Percentiles rank a stretch among this genome's conserved stretches.
phyloP scores from a whole-genome alignment of 2,113 vertebrate genomes.

The Pomatorhinus ruficollis region DNA sequence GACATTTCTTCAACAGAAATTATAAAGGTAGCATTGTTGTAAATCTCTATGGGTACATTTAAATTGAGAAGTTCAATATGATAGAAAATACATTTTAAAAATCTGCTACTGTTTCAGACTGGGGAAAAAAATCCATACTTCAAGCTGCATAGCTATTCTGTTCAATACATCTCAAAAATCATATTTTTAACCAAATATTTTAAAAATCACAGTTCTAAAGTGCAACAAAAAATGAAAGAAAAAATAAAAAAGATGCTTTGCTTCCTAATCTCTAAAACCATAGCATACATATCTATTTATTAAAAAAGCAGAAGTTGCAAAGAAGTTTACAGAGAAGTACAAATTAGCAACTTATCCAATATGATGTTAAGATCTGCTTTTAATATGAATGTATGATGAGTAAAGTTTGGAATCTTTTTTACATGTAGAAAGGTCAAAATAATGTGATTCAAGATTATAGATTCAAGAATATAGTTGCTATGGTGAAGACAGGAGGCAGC shows the following conservation, averaged over 20 bases:
- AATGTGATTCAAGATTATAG: constrained; percentile 29
- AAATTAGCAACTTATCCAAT: not conserved
- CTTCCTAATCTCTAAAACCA: not conserved
- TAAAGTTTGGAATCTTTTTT: not conserved
- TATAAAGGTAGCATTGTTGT: not conserved
- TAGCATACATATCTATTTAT: not conserved
- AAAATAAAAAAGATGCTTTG: not conserved
- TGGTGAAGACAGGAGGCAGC: constrained; percentile 37
- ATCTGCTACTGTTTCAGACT: not conserved
- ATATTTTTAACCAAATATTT: not conserved
- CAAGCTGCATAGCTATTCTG: not conserved
- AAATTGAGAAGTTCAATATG: not conserved
- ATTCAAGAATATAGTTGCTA: constrained; percentile 55
- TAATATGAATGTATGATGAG: not conserved
- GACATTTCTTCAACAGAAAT: not conserved
- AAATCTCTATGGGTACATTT: not conserved
- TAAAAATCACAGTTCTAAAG: not conserved
- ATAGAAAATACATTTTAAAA: not conserved
- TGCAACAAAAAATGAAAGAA: not conserved
- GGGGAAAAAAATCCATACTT: not conserved
- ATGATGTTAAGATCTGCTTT: not conserved
- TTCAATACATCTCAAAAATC: not conserved
- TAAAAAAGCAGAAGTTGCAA: not conserved
- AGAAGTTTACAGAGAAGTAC: not conserved
- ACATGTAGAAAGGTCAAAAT: not conserved